Evolutionary conservation across 2,113 vertebrate genomes (phyloP), one percentile per base, ranked within the genome.

Genomic region (Barbus barbus): DNA sequence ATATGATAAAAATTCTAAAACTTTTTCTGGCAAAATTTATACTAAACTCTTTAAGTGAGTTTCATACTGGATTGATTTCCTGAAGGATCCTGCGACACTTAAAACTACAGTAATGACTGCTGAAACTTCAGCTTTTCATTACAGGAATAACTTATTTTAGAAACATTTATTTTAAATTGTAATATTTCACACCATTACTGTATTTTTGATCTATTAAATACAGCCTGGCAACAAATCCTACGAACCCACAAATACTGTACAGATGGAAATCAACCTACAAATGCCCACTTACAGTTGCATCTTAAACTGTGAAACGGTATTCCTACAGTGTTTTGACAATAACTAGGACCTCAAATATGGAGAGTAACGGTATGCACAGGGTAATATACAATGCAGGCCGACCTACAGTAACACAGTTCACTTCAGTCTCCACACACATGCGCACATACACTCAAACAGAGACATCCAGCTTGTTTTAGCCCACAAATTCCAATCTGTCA

Each of bases 401-500:
- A 31, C 63, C 61, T 53, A 31, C 36, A 65, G 75, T 41, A 51
- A 56, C 14, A 56, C 53, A 61, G 16, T 65, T 63, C 56, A 46
- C 72, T n/a, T n/a, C 28, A 16, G 53, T 65, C 60, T 78, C 28
- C 38, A 81, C 75, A 85, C 86, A 89, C 86, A 22, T 2, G 38
- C 78, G 61, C 38, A 71, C 76, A 76, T 4, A 24, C 76, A 72
- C 51, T n/a, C 58, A 31, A 22, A 79, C 26, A 63, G 20, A 82
- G 31, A 84, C 83, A 91, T 65, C 46, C 51, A 85, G 83, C 76
- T 71, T 88, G 89, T 90, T 91, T 91, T 90, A 91, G 88, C 87
- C 89, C 85, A 89, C 85, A 88, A 92, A 92, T 89, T 91, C 87
- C 67, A 87, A 87, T 90, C 87, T 69, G 77, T 90, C 86, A 89